Conservation (phyloP, 2,113 vertebrate genomes). For the Hemiscyllium ocellatum region DNA sequence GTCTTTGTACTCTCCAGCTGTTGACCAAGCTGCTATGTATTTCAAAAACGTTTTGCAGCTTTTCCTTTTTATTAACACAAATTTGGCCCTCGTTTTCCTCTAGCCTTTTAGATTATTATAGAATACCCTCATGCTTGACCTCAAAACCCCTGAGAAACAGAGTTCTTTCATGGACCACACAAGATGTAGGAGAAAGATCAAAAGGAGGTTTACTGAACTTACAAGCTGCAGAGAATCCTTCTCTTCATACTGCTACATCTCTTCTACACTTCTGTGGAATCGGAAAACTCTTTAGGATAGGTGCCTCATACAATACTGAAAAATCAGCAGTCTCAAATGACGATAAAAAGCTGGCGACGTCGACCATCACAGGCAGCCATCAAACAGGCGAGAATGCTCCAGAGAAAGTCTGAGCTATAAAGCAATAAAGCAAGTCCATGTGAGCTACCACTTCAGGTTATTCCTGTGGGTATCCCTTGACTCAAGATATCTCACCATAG, state of each 20-base stretch:
- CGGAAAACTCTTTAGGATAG: not conserved
- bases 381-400: not conserved
- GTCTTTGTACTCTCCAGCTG: not conserved
- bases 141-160: not conserved
- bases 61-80: not conserved
- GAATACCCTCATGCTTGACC: not conserved
- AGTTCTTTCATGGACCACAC: not conserved
- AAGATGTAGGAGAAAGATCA: not conserved
- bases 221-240: not conserved
- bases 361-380: not conserved
- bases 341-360: not conserved
- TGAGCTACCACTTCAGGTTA: not conserved
- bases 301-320: not conserved
- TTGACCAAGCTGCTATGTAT: not conserved
- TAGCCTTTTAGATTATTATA: not conserved
- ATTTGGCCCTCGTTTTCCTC: not conserved
- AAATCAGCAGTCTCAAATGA: not conserved
- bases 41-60: not conserved
- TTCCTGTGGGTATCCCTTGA: not conserved
- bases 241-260: not conserved
- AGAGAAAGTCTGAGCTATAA: not conserved
- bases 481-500: not conserved
- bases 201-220: not conserved
- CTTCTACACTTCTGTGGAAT: not conserved
- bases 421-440: not conserved